Conservation (phyloP, 1,140 invertebrate genomes). For the Gryon sp. region DNA sequence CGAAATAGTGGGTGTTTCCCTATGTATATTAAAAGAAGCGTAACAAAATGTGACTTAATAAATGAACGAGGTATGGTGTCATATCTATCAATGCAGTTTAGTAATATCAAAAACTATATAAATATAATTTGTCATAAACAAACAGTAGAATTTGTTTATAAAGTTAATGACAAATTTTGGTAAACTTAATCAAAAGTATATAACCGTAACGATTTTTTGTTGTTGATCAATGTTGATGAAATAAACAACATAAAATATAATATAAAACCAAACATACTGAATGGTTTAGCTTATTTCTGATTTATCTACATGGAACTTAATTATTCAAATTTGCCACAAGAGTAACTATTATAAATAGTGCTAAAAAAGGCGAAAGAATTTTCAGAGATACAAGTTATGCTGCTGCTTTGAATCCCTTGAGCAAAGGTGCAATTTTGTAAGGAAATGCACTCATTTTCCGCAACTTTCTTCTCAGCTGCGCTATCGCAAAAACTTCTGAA, state of each 20-base stretch:
- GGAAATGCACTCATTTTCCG: conserved; percentile 56
- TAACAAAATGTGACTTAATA: background rate
- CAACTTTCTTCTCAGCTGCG: conserved; percentile 54
- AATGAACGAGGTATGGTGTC: conserved; percentile 14
- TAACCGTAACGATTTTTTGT: too few relatives aligned
- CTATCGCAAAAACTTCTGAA: conserved; percentile 65
- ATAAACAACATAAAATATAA: too few relatives aligned
- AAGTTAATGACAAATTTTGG: too few relatives aligned
- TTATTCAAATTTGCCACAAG: conserved; percentile 48
- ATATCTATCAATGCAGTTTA: too few relatives aligned
- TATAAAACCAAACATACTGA: too few relatives aligned
- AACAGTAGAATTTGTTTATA: too few relatives aligned
- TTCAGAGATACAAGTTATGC: conserved; percentile 28
- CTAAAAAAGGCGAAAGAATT: conserved; percentile 30
- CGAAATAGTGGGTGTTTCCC: conserved; percentile 13
- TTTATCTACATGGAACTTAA: conserved; percentile 11
- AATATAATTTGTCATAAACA: too few relatives aligned
- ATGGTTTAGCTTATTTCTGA: too few relatives aligned
- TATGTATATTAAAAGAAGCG: conserved; percentile 23
- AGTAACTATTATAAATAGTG: conserved; percentile 38
- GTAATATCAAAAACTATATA: too few relatives aligned
- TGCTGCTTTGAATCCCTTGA: conserved; percentile 36
- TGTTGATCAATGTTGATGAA: too few relatives aligned
- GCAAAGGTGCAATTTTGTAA: conserved; percentile 51
- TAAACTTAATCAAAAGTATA: too few relatives aligned